Base-by-base conservation (phyloP, 2,113 vertebrate genomes). In the Microcebus murinus region DNA sequence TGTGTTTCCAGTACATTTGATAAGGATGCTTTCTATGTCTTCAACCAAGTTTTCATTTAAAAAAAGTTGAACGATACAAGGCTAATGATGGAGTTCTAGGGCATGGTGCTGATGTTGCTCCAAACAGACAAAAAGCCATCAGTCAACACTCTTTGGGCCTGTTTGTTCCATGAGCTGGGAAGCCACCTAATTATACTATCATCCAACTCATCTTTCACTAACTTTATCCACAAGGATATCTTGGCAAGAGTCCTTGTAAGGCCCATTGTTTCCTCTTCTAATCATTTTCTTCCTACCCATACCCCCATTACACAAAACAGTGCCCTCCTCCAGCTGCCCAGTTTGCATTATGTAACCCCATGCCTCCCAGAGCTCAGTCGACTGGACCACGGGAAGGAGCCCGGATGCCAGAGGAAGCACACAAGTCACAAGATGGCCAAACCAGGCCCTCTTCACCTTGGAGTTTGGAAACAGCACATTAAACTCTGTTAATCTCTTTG, bases 1-100 rank as follows among this genome's bases (percentile, higher is more conserved):
- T 67, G 70, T 76, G 25, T 76, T 92, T 91, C 90, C 15, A 71
- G 45, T 79, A 59, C 52, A 87, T 76, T 82, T 95, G 63, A 80
- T 93, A 93, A 96, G 77, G 50, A 77, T 45, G 42, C 27, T 15
- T 94, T 79, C 48, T 71, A 9, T 13, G 29, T 73, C 82, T 95
- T 89, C 39, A 80, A 84, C 82, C 90, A 90, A 84, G 21, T 97
- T 81, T 92, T 93, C 68, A 82, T 83, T 55, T 1, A 70, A 92
- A 94, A 89, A 96, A 85, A 76, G 23, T 87, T 83, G 45, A 87
- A 50, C 25, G 59, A 71, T 65, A 90, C 29, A 85, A 73, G 45
- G 57, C 23, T 90, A 39, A 92, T 4, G 34, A 84, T 50, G 23
- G 52, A 67, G 45, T 67, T 23, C 71, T 23, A 1, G 27, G 65